Conservation (phyloP, 2,888 invertebrate species). For the Allophyes oxyacanthae region DNA sequence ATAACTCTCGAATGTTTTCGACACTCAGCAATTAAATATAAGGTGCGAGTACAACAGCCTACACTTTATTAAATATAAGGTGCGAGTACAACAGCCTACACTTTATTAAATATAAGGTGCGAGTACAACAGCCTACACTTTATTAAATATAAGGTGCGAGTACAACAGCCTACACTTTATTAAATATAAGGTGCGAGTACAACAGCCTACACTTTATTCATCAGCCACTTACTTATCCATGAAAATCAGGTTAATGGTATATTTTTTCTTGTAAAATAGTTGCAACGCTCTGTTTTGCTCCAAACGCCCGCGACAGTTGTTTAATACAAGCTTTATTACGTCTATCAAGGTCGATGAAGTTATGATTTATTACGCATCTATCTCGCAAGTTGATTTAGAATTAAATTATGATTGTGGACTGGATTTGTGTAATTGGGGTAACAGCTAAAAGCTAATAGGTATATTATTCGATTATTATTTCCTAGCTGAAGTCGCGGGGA, state of each 20-base stretch:
- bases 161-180: slow-evolving; percentile 28
- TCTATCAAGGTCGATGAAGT: slow-evolving; percentile 5
- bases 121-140: slow-evolving; percentile 19
- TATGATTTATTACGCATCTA: slow-evolving; percentile 6
- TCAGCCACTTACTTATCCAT: slow-evolving; percentile 72
- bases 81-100: slow-evolving; percentile 14
- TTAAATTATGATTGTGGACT: not conserved
- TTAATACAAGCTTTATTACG: slow-evolving; percentile 7
- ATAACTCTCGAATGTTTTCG: slow-evolving; percentile 12
- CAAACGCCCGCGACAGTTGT: slow-evolving; percentile 12
- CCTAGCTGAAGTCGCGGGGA: no score
- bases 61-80: slow-evolving; percentile 52
- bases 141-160: slow-evolving; percentile 50
- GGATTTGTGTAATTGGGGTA: slow-evolving; percentile 5
- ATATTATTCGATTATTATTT: no score
- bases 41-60: slow-evolving; percentile 13
- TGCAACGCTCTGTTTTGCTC: slow-evolving; percentile 66
- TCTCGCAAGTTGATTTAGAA: not conserved
- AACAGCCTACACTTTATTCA: slow-evolving; percentile 52
- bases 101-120: slow-evolving; percentile 53
- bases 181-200: slow-evolving; percentile 15
- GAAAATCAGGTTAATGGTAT: slow-evolving; percentile 70
- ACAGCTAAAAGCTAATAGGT: no score
- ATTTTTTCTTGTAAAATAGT: slow-evolving; percentile 60
- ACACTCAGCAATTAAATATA: slow-evolving; percentile 21